Percentiles rank a stretch among this genome's conserved stretches.
phyloP scores from a whole-genome alignment of 2,113 vertebrate genomes.

The Dunckerocampus dactyliophorus region DNA sequence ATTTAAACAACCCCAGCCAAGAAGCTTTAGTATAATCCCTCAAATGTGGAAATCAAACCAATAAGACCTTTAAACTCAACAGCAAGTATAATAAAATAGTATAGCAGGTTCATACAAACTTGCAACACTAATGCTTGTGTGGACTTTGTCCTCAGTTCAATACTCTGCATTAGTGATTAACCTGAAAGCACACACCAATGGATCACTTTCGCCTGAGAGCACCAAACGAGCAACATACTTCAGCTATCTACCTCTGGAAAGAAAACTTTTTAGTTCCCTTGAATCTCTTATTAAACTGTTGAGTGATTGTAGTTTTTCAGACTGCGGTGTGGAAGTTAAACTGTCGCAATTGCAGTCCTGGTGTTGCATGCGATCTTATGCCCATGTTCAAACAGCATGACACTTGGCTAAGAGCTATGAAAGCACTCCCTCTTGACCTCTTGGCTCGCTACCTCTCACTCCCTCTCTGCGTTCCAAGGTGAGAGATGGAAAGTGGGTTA shows the following conservation, averaged over 20 bases:
- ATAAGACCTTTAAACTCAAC: background rate
- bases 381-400: too few relatives aligned
- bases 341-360: too few relatives aligned
- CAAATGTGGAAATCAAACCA: constrained; percentile 4
- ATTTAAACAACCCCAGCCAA: background rate
- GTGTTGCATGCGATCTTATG: too few relatives aligned
- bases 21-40: background rate
- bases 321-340: constrained; percentile 2
- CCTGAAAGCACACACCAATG: constrained; percentile 62
- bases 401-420: constrained; percentile 12
- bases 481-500: constrained; percentile 23
- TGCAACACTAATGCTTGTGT: constrained; percentile 33
- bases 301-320: constrained; percentile 3
- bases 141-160: constrained; percentile 57
- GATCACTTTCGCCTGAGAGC: constrained; percentile 36
- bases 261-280: background rate
- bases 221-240: constrained; percentile 13
- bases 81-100: constrained; percentile 4
- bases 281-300: background rate
- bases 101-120: constrained; percentile 20
- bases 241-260: background rate
- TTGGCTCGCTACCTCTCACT: constrained; percentile 8
- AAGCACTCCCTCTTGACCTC: constrained; percentile 31
- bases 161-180: constrained; percentile 66
- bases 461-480: constrained; percentile 22